Conservation (phyloP, 2,888 invertebrate genomes). For the Beris morrisii region DNA sequence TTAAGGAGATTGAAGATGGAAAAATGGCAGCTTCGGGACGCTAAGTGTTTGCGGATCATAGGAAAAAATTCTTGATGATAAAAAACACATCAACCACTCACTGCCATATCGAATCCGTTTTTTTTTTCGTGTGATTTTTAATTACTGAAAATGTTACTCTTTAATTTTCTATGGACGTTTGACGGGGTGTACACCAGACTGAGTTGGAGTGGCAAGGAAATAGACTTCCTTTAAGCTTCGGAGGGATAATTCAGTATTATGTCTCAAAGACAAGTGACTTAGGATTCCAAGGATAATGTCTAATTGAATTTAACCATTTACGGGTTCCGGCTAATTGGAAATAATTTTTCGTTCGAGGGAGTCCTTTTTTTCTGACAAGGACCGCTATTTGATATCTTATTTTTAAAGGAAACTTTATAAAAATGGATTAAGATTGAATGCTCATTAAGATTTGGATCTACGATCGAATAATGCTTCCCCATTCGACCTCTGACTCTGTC, state of each 20-base stretch:
- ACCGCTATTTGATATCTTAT: not conserved
- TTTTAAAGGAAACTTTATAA: no score
- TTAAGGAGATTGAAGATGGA: slow-evolving; percentile 27
- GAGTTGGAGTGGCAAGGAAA: not conserved
- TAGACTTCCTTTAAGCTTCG: not conserved
- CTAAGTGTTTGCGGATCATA: slow-evolving; percentile 31
- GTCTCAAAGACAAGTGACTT: slow-evolving; percentile 10
- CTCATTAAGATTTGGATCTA: no score
- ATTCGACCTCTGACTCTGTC: no score
- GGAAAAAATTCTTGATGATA: slow-evolving; percentile 17
- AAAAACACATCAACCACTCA: slow-evolving; percentile 26
- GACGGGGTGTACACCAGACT: not conserved
- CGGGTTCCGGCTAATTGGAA: slow-evolving; percentile 19
- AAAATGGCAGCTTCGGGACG: slow-evolving; percentile 5
- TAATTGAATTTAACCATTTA: slow-evolving; percentile 28
- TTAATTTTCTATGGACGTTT: slow-evolving; percentile 4
- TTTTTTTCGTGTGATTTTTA: slow-evolving; percentile 20
- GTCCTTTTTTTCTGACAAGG: not conserved
- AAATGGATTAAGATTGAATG: no score
- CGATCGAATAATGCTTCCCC: no score
- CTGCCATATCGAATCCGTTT: slow-evolving; percentile 23
- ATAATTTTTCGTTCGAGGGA: not conserved
- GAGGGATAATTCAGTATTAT: no score
- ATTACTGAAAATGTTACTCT: slow-evolving; percentile 28
- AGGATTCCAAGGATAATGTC: slow-evolving; percentile 2